phyloP scores from a whole-genome alignment of 2,113 vertebrate species.

The Myocastor coypus region DNA sequence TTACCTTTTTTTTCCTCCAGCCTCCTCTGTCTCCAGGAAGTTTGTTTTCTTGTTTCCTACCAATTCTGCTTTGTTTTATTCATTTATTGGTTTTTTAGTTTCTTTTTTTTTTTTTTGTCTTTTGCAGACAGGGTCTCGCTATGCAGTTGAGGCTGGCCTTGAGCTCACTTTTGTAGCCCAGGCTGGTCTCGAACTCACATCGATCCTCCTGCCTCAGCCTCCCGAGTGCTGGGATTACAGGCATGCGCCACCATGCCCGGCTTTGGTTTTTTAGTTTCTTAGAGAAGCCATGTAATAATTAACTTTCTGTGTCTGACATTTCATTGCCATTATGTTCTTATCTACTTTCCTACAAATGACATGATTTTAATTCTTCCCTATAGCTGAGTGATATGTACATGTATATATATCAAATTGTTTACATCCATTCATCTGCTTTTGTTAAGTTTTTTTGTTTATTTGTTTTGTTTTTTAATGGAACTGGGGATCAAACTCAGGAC shows the following conservation, averaged over 20 bases:
- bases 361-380: not conserved
- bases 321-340: not conserved
- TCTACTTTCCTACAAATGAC: not conserved
- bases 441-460: too few relatives aligned
- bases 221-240: too few relatives aligned
- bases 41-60: not conserved
- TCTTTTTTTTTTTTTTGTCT: too few relatives aligned
- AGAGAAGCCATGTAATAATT: not conserved
- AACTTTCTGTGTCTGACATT: not conserved
- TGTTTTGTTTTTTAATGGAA: too few relatives aligned
- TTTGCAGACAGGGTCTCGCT: too few relatives aligned
- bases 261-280: not conserved
- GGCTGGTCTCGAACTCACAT: too few relatives aligned
- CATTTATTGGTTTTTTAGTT: not conserved
- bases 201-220: too few relatives aligned
- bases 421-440: not conserved
- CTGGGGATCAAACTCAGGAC: too few relatives aligned
- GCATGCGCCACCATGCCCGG: too few relatives aligned
- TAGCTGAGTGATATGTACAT: not conserved
- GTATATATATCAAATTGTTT: not conserved
- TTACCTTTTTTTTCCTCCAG: not conserved
- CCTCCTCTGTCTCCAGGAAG: not conserved
- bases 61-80: not conserved
- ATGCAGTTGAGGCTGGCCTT: too few relatives aligned
- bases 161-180: too few relatives aligned